Conservation (phyloP, 2,797 vertebrate species). For the Echeneis naucrates region DNA sequence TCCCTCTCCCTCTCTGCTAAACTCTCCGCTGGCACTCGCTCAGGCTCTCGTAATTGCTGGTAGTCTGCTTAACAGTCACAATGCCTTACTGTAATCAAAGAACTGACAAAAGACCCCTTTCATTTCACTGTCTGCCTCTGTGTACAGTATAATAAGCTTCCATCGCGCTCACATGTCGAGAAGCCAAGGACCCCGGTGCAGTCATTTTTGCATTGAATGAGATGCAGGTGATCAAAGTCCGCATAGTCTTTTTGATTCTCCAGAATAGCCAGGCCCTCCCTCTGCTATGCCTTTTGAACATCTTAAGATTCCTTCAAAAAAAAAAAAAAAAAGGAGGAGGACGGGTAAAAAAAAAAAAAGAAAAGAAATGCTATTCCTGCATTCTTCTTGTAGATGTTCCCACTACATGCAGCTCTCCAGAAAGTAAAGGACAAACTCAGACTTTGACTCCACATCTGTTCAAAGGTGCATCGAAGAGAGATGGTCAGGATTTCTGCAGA, state of each 20-base stretch:
- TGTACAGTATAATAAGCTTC: constrained; percentile 83
- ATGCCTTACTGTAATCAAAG: constrained; percentile 85
- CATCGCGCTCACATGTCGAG: constrained; percentile 75
- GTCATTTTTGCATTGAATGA: constrained; percentile 82
- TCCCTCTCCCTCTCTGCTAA: constrained; percentile 44
- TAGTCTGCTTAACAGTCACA: constrained; percentile 81
- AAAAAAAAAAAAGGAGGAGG: constrained; percentile 54
- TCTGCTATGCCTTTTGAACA: constrained; percentile 84
- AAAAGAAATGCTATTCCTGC: constrained; percentile 70
- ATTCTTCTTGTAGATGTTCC: constrained; percentile 82
- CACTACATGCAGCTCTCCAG: constrained; percentile 44
- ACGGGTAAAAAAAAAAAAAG: constrained; percentile 18
- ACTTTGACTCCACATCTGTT: constrained; percentile 43
- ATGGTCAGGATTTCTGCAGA: background rate
- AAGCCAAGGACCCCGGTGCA: constrained; percentile 70
- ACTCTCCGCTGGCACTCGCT: constrained; percentile 46
- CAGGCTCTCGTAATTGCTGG: constrained; percentile 75
- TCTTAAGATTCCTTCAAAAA: constrained; percentile 75
- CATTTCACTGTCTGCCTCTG: constrained; percentile 78
- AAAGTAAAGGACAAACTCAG: constrained; percentile 54
- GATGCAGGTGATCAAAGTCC: constrained; percentile 86
- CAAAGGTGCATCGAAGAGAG: constrained; percentile 5
- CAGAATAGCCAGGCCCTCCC: constrained; percentile 78
- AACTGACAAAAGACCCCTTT: constrained; percentile 83
- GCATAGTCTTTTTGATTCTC: constrained; percentile 84